phyloP scores from a whole-genome alignment of 2,888 invertebrate genomes.

The Colletes collaris region DNA sequence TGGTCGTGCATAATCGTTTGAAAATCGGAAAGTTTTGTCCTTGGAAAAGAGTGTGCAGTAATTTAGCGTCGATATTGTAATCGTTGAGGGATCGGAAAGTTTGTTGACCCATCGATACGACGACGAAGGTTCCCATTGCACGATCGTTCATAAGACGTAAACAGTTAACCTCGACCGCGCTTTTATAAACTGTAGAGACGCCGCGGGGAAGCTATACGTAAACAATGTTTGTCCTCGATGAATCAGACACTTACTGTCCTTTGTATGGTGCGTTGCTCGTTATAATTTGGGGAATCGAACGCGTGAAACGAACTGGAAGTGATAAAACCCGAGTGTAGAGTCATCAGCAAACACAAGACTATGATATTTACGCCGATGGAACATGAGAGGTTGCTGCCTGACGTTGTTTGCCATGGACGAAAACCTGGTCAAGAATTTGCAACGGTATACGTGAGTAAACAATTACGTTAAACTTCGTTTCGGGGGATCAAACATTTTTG shows the following conservation, averaged over 20 bases:
- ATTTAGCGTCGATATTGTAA: too few species aligned
- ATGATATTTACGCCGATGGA: background rate
- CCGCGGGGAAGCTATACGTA: background rate
- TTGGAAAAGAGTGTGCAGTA: too few species aligned
- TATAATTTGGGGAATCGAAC: background rate
- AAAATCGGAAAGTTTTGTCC: too few species aligned
- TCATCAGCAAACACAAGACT: background rate
- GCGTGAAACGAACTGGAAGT: background rate
- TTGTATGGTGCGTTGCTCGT: background rate
- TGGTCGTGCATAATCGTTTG: too few species aligned
- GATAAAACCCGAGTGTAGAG: background rate
- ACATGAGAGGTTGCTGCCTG: background rate
- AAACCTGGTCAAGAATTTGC: constrained; percentile 8
- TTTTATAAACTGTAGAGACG: constrained; percentile 17
- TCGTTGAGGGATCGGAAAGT: background rate
- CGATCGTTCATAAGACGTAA: background rate
- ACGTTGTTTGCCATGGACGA: background rate
- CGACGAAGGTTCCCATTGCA: too few species aligned
- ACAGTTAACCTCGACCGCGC: constrained; percentile 16
- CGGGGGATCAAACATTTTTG: too few species aligned
- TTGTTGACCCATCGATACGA: background rate
- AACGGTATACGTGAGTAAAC: constrained; percentile 13
- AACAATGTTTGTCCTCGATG: background rate
- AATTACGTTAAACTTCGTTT: background rate
- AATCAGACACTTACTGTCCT: constrained; percentile 9